A percentile compares a stretch with the other conserved stretches of the same genome.
Evolutionary conservation across 1,140 invertebrate genomes (phyloP).

Genomic region (Euwallacea fornicatus): DNA sequence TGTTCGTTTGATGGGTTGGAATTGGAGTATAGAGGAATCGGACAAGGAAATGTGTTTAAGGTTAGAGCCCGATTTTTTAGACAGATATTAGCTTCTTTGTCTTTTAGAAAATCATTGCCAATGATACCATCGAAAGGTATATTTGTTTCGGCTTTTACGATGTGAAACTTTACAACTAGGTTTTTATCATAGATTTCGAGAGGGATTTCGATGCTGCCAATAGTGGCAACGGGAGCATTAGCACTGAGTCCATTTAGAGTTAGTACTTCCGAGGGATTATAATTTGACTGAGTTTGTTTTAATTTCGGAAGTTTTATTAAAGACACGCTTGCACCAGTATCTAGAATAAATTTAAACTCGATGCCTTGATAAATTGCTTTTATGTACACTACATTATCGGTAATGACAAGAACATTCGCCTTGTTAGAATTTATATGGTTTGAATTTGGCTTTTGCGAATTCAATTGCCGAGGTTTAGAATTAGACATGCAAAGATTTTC

Average conservation of each 20-base stretch:
- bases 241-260: conserved; percentile 27
- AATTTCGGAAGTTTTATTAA: conserved; percentile 30
- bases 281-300: conserved; percentile 17
- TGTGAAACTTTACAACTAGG: conserved; percentile 35
- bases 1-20: conserved; percentile 1
- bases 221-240: conserved; percentile 9
- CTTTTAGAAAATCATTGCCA: conserved; percentile 33
- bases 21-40: conserved; percentile 7
- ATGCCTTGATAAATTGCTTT: background rate
- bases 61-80: conserved; percentile 11
- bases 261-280: conserved; percentile 13
- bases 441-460: background rate
- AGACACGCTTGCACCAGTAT: conserved; percentile 32
- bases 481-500: background rate
- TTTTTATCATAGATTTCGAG: conserved; percentile 9
- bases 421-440: too few relatives aligned
- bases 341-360: conserved; percentile 32
- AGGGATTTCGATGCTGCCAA: conserved; percentile 4
- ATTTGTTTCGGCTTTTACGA: conserved; percentile 22
- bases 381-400: too few relatives aligned
- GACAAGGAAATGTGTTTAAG: conserved; percentile 5
- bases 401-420: too few relatives aligned
- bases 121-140: conserved; percentile 37
- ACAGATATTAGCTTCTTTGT: conserved; percentile 20
- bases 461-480: background rate